Evolutionary conservation across 2,888 invertebrate species (phyloP).

Genomic region (Tetragonula carbonaria): DNA sequence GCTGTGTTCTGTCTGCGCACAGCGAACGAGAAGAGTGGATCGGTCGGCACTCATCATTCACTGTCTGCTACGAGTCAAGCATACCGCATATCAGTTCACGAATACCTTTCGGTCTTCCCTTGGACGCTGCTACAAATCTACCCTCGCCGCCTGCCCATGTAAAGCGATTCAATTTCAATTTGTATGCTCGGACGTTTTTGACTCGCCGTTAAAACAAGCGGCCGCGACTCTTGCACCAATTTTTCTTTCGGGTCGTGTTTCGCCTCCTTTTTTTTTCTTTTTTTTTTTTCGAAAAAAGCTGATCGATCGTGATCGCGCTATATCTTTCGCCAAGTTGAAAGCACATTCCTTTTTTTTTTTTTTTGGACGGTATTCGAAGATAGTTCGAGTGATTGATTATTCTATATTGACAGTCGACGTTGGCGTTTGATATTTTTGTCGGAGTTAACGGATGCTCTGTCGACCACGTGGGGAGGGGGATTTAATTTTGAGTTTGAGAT

Average conservation of each 20-base stretch:
- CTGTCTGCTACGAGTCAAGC: slow-evolving; percentile 68
- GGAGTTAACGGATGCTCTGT: not conserved
- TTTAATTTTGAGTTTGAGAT: too few species aligned
- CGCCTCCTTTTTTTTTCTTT: not conserved
- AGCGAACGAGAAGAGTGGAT: slow-evolving; percentile 59
- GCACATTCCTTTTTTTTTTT: not conserved
- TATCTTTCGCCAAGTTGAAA: not conserved
- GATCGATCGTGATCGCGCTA: not conserved
- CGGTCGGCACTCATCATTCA: slow-evolving; percentile 68
- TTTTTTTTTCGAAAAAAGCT: not conserved
- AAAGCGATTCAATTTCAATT: slow-evolving; percentile 52
- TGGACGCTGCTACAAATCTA: slow-evolving; percentile 61
- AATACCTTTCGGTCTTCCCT: slow-evolving; percentile 67
- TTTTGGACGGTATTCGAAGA: not conserved
- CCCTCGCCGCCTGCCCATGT: slow-evolving; percentile 32
- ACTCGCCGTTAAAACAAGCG: slow-evolving; percentile 8
- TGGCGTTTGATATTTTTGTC: not conserved
- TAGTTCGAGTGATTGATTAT: not conserved
- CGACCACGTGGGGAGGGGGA: too few species aligned
- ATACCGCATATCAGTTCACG: slow-evolving; percentile 73
- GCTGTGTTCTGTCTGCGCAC: slow-evolving; percentile 48
- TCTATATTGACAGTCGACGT: not conserved
- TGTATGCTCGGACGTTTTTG: slow-evolving; percentile 20
- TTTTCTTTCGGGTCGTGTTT: slow-evolving; percentile 4
- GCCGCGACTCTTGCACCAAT: not conserved